Conservation (phyloP, 1,140 invertebrate genomes). For the Lucilia cuprina region DNA sequence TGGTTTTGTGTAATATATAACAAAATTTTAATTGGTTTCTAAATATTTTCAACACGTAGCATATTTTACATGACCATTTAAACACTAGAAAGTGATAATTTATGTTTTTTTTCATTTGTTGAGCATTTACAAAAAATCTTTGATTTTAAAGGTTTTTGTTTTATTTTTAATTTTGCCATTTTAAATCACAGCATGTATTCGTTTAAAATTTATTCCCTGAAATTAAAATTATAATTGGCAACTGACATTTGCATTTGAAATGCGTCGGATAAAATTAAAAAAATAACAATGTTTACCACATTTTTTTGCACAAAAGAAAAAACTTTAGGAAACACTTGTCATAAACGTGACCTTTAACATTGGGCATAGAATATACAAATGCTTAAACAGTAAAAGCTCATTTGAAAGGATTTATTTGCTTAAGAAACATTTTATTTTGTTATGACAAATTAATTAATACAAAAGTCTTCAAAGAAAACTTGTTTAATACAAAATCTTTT, state of each 20-base stretch:
- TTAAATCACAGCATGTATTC: slow-evolving; percentile 25
- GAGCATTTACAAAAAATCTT: neutral
- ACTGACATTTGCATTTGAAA: slow-evolving; percentile 21
- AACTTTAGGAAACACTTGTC: slow-evolving; percentile 18
- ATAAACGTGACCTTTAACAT: slow-evolving; percentile 9
- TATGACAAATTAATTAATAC: too few species aligned
- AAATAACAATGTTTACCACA: slow-evolving; percentile 1
- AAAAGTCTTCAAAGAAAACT: too few species aligned
- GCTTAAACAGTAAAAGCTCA: neutral
- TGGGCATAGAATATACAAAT: neutral
- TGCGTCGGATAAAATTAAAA: neutral
- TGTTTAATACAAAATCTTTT: too few species aligned
- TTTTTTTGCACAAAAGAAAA: neutral
- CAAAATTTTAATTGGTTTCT: slow-evolving; percentile 48
- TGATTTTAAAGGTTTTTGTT: neutral
- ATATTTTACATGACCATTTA: slow-evolving; percentile 5
- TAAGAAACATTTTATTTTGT: too few species aligned
- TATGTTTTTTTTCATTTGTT: neutral
- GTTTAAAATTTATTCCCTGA: neutral
- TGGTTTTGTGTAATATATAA: neutral
- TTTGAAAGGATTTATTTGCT: too few species aligned
- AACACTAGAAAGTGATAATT: neutral
- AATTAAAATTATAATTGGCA: slow-evolving; percentile 32
- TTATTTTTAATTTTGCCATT: neutral
- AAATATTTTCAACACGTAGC: slow-evolving; percentile 49